Conservation (phyloP, 2,797 vertebrate species). For the Hafferia zeledoni region DNA sequence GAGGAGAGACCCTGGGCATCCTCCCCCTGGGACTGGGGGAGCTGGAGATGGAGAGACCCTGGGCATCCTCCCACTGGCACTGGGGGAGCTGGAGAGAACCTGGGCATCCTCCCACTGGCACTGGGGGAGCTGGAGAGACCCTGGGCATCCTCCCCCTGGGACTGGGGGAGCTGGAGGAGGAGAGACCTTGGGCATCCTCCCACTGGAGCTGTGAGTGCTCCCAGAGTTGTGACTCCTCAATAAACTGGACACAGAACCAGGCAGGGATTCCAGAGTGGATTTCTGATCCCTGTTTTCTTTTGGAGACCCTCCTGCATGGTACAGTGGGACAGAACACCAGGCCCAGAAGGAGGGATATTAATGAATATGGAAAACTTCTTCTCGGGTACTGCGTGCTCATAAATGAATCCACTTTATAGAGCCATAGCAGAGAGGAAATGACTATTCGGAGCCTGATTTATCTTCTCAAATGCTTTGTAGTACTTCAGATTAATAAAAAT, state of each 20-base stretch:
- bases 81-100: background rate
- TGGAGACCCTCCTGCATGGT: background rate
- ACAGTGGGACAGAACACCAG: background rate
- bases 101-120: background rate
- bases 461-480: slow-evolving; percentile 44
- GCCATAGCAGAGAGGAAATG: slow-evolving; percentile 33
- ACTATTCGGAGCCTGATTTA: slow-evolving; percentile 51
- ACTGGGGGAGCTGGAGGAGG: too few species aligned
- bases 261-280: background rate
- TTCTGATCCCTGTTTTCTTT: background rate
- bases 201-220: accelerated
- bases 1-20: background rate
- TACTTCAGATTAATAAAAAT: slow-evolving; percentile 76
- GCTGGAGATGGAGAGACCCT: background rate
- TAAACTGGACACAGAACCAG: background rate
- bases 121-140: background rate
- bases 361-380: slow-evolving; percentile 8
- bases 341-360: background rate
- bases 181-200: background rate
- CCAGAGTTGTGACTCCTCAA: accelerated
- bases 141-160: too few species aligned
- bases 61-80: background rate
- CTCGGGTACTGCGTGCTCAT: background rate
- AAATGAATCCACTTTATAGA: slow-evolving; percentile 52
- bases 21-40: background rate